Evolutionary conservation across 2,888 invertebrate genomes (phyloP), one percentile per base, ranked within the genome.

Genomic region (Drosophila koepferae): DNA sequence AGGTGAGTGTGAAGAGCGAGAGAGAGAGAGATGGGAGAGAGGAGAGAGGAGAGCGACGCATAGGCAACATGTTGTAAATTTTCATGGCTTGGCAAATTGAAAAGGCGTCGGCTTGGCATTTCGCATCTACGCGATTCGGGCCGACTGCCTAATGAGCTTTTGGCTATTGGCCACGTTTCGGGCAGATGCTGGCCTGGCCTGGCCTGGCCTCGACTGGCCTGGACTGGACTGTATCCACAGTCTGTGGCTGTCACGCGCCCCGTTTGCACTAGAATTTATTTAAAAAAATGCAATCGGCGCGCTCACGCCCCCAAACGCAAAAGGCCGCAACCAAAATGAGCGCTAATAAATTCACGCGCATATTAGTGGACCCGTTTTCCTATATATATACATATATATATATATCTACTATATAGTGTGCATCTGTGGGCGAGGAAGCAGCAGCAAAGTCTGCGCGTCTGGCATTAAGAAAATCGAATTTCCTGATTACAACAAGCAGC

Each of bases 391-490:
- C 7, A 49, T n/a, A 49, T 49, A 49, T 18, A 49, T 49, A 31
- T 49, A 6, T 20, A 20, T 14, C 20, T 46, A 46, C 14, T 20
- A 49, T 31, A 31, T 31, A 28, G 46, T 48, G 1, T n/a, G 18
- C 12, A 34, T 10, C 31, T 7, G 34, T 2, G 4, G 20, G 10
- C 4, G 16, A 18, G 34, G 20, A 14, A 44, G 44, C 12, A 18
- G 34, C 6, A 34, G 51, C 34, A 55, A 38, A 48, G 56, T 40
- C 53, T 49, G 38, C 72, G 64, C 48, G 77, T 77, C 77, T 75
- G 81, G 81, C 85, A 87, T 90, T 90, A 89, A 89, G 81, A 91
- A 91, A 91, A 91, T 91, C 91, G 90, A 91, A 91, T 91, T 91
- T 91, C 91, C 91, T 91, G 91, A 91, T 91, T 91, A 91, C 88